Base-by-base conservation (phyloP, 2,888 invertebrate species). In the Rhodophaea formosa region DNA sequence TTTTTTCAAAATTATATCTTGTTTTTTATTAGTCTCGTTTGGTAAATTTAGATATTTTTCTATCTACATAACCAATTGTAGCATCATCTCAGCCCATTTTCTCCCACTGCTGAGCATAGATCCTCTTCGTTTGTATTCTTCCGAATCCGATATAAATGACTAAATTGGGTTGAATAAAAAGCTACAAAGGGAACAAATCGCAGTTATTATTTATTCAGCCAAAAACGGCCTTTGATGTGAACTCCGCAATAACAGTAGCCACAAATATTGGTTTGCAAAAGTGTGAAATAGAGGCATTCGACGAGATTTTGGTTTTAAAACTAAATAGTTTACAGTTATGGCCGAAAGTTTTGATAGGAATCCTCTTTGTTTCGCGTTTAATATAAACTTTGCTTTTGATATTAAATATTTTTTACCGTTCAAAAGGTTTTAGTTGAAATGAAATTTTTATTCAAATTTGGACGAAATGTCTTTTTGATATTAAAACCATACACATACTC, bases 221-320 rank as follows among this genome's bases (percentile, higher is more conserved):
- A 51, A 51, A 49, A 51, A 51, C 51, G 51, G 51, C 51, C 35
- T 53, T 53, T 53, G 53, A 53, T 53, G 53, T 44, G 44, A 53
- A 44, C 43, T 53, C 7, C 15, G 23, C 30, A 29, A 53, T 44
- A 53, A 44, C 44, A 44, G 53, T 44, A 15, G 15, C 53, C 53
- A 16, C 53, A 43, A 53, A 53, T 53, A 53, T 23, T 44, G 15
- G 44, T 53, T 53, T 43, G 43, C 44, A 51, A 51, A 51, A 51
- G 51, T 51, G 51, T 51, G 51, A 51, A 51, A 51, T 51, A 51
- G 15, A 51, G 32, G 14, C 16, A 32, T 51, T 39, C 17, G 35
- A 51, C 51, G 51, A 16, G 35, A 16, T 51, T 17, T 17, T 35
- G 51, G 51, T 51, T 51, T 17, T 51, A 51, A 51, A 39, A 51